Evolutionary conservation across 2,113 vertebrate species (phyloP).

Genomic region (Lophotis ruficrista): DNA sequence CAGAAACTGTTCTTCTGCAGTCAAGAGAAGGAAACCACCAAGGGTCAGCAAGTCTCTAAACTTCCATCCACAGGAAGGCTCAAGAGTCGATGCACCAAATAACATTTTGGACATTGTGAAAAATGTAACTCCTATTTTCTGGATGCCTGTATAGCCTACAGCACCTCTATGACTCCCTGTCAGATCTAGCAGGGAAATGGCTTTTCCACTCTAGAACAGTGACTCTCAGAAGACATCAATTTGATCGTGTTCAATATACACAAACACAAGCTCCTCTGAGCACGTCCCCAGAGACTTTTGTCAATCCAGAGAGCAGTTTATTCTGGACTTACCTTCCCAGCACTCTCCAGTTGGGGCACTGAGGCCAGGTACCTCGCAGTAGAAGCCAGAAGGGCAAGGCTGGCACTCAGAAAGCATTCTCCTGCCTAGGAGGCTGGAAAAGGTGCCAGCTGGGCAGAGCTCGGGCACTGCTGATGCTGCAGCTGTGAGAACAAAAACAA

Average conservation of each 20-base stretch:
- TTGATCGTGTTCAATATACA: too few species aligned
- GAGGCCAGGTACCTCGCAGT: constrained; percentile 80
- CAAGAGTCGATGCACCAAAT: background rate
- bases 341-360: constrained; percentile 82
- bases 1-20: background rate
- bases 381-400: constrained; percentile 83
- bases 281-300: background rate
- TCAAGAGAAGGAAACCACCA: background rate
- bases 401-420: constrained; percentile 75
- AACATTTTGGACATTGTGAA: background rate
- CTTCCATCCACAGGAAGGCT: background rate
- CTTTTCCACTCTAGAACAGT: background rate
- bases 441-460: constrained; percentile 85
- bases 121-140: background rate
- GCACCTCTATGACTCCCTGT: background rate
- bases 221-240: background rate
- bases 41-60: background rate
- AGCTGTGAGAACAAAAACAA: constrained; percentile 58
- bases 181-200: background rate
- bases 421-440: constrained; percentile 77
- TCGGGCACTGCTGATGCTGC: constrained; percentile 79
- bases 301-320: background rate
- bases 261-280: background rate
- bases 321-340: constrained; percentile 73
- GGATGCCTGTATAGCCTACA: background rate